phyloP scores from a whole-genome alignment of 2,888 invertebrate genomes.

The Heliconius charithonia region DNA sequence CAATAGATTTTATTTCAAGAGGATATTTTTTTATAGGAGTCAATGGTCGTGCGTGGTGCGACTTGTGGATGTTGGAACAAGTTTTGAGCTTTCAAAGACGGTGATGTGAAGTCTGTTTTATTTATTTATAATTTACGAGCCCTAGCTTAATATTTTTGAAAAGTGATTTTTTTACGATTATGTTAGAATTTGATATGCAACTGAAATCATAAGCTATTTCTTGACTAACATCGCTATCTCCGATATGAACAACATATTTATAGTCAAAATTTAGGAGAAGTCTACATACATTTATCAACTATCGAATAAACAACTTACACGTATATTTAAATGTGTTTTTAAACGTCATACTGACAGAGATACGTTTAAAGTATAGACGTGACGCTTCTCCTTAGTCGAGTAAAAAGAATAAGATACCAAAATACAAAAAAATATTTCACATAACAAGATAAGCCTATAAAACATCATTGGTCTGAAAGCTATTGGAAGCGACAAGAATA shows the following conservation, averaged over 20 bases:
- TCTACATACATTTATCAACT: too few species aligned
- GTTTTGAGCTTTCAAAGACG: background rate
- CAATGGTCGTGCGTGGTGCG: background rate
- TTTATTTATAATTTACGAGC: too few species aligned
- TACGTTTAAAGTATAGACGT: too few species aligned
- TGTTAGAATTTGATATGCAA: background rate
- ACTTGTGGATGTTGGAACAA: background rate
- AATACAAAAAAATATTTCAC: background rate
- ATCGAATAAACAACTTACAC: too few species aligned
- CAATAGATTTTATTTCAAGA: slow-evolving; percentile 12
- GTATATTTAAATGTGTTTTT: too few species aligned
- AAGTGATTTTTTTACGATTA: too few species aligned
- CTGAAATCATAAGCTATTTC: background rate
- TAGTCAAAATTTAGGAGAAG: background rate
- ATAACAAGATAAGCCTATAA: slow-evolving; percentile 9
- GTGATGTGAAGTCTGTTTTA: background rate
- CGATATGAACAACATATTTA: background rate
- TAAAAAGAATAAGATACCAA: background rate
- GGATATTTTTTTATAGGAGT: background rate
- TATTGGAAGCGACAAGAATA: slow-evolving; percentile 23
- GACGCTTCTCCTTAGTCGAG: too few species aligned
- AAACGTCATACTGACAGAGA: too few species aligned
- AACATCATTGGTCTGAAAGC: slow-evolving; percentile 22
- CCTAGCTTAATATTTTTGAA: background rate
- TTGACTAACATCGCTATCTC: background rate